phyloP scores from a whole-genome alignment of 2,797 vertebrate genomes.

The Pelochelys cantorii region DNA sequence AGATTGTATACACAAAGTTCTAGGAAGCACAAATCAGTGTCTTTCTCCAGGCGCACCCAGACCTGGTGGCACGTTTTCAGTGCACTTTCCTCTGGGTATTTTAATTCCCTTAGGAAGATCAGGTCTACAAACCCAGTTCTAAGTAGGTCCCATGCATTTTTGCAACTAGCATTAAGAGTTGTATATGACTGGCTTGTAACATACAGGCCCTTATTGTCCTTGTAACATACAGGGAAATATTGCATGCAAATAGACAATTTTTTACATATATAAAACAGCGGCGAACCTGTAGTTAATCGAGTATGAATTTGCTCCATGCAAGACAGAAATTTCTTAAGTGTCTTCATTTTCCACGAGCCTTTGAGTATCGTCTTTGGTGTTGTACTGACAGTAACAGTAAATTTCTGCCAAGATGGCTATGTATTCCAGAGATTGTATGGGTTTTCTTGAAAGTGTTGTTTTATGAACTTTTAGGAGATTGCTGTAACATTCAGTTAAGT shows the following conservation, averaged over 20 bases:
- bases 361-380: neutral
- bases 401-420: neutral
- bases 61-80: slow-evolving; percentile 31
- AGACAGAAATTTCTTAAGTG: neutral
- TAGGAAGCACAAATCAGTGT: slow-evolving; percentile 46
- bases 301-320: neutral
- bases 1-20: neutral
- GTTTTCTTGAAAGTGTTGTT: fast-evolving
- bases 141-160: neutral
- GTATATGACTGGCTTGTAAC: neutral
- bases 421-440: neutral
- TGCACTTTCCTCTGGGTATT: neutral
- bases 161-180: neutral
- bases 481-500: neutral
- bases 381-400: neutral
- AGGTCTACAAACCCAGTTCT: neutral
- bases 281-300: neutral
- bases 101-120: neutral
- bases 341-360: fast-evolving
- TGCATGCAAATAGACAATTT: neutral
- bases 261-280: neutral
- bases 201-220: neutral
- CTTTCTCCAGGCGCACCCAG: slow-evolving; percentile 12
- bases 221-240: neutral
- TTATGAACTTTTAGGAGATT: neutral